These are phyloP conservation scores for Drosophila cardini DNA, from an alignment of 1,140 invertebrate genomes.

Conservation along the genomic window DNA sequence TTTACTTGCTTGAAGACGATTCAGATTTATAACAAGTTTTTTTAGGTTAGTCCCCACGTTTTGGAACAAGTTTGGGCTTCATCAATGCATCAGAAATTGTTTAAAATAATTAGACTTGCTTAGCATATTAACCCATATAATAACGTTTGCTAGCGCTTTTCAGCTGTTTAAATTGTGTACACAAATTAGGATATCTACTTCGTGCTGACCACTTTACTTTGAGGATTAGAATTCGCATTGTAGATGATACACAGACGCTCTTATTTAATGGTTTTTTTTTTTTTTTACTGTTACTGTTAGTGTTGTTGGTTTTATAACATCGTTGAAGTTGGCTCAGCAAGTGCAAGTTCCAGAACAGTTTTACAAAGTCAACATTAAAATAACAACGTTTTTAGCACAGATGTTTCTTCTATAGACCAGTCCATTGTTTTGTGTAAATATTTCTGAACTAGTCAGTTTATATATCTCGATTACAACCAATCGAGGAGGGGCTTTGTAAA, in stretches of 20 bases:
- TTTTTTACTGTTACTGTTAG: background rate
- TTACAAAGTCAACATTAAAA: too few species aligned
- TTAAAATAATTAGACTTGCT: too few species aligned
- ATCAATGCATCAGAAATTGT: too few species aligned
- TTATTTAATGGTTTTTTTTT: too few species aligned
- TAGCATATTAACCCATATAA: background rate
- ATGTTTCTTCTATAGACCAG: background rate
- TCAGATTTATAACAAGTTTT: too few species aligned
- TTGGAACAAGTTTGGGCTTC: too few species aligned
- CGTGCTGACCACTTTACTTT: conserved; percentile 35
- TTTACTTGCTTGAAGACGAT: too few species aligned
- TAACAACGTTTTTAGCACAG: background rate
- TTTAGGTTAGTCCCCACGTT: too few species aligned
- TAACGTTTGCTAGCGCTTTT: too few species aligned
- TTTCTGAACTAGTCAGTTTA: background rate
- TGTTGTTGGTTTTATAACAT: conserved; percentile 17
- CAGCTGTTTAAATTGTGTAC: too few species aligned
- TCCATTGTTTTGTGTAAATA: conserved; percentile 13
- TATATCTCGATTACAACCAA: background rate
- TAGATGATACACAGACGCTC: background rate
- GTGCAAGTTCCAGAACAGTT: conserved; percentile 1
- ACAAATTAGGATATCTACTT: too few species aligned
- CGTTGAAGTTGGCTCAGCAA: background rate
- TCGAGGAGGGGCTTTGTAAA: too few species aligned
- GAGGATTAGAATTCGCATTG: background rate